Evolutionary conservation across 2,113 vertebrate species (phyloP), one percentile per base, ranked within the genome.

Genomic region (Melanocharis versteri): DNA sequence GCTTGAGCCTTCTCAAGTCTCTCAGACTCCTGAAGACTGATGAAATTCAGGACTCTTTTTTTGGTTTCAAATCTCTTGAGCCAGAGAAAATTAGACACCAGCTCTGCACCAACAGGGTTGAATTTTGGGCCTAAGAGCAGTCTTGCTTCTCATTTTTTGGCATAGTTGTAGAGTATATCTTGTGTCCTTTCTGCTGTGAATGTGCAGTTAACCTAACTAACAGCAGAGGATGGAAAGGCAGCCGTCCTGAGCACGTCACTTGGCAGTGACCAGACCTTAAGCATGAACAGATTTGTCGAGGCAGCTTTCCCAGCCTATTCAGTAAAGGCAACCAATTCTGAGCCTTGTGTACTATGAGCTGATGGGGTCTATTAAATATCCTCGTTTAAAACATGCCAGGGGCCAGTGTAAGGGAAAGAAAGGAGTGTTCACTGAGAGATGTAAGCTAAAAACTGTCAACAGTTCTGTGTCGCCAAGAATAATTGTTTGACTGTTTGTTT

Each of bases 311-410:
- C 68, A 33, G 79, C 78, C 80, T 84, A 77, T 91, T 84, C 53
- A 62, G 31, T 44, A 80, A 56, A n/a, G 66, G 75, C 73, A 88
- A 92, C 87, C 57, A 35, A n/a, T 96, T 96, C 83, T 83, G 37
- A 83, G 68, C 37, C 57, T 50, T 44, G 90, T 71, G 73, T 83
- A 48, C 73, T 92, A 19, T 83, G 88, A 96, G 69, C 93, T 96
- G 96, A 95, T 95, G 86, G 77, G 89, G 65, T 95, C 96, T 96
- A 95, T 92, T 95, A 96, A 93, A 94, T 89, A 94, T 93, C 80
- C 65, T 95, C 77, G 48, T 89, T 79, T 90, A 72, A 94, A 95
- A 89, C 72, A 61, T 3, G 7, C 88, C 66, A 92, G 93, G 80
- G 92, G 94, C 93, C 88, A 71, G 88, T 15, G n/a, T 68, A 54